Percentiles rank a stretch among this genome's conserved stretches.
Conservation (phyloP, 92 coral and sea anemone species). For the Porites divaricata region DNA sequence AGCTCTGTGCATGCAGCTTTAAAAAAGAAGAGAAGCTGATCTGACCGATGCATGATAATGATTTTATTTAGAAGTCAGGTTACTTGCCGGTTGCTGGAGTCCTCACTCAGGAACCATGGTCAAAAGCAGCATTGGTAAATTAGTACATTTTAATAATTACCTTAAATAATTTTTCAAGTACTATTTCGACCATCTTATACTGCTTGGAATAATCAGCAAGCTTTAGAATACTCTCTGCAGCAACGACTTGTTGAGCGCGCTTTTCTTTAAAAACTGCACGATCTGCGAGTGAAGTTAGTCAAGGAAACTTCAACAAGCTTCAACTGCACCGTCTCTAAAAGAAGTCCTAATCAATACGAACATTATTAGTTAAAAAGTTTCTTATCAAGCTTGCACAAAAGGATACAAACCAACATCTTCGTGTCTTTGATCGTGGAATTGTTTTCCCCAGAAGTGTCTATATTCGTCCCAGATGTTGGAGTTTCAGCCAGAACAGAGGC, state of each 20-base stretch:
- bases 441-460: conserved; percentile 9
- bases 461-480: neutral
- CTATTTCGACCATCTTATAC: conserved; percentile 80
- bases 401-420: conserved; percentile 43
- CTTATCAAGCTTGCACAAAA: neutral
- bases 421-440: conserved; percentile 12
- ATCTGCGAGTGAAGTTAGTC: conserved; percentile 57
- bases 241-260: conserved; percentile 79
- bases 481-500: conserved; percentile 17
- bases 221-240: conserved; percentile 77
- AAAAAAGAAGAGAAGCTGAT: no score
- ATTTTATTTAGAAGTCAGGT: no score
- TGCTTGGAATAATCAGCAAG: conserved; percentile 80
- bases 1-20: no score
- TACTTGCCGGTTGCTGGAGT: no score
- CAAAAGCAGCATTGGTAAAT: no score
- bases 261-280: conserved; percentile 83
- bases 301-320: conserved; percentile 19
- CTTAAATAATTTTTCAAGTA: conserved; percentile 85
- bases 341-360: no score
- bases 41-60: no score
- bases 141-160: conserved; percentile 33
- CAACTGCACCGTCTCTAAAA: no score
- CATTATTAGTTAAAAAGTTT: neutral
- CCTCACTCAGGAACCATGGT: no score